A percentile compares a stretch with the other conserved stretches of the same genome.
Evolutionary conservation across 2,113 vertebrate species (phyloP).

Genomic region (Rattus norvegicus): GRCr8 NC_086019.1:18464501-18465000

Average conservation of each 20-base stretch:
- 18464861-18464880: background rate
- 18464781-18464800: background rate
- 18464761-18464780: background rate
- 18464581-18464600: background rate
- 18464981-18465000: background rate
- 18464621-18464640: background rate
- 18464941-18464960: background rate
- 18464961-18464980: background rate
- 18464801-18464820: background rate
- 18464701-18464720: background rate
- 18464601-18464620: background rate
- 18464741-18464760: background rate
- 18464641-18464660: too few species aligned
- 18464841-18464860: background rate
- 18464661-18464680: too few species aligned
- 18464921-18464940: conserved; percentile 2
- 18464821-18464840: background rate
- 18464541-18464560: background rate
- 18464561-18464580: too few species aligned
- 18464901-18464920: background rate
- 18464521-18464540: background rate
- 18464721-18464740: background rate
- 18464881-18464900: background rate
- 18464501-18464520: background rate
- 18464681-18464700: too few species aligned